These are phyloP conservation scores for Orthosia gothica DNA, from an alignment of 2,888 invertebrate genomes.

Conservation along the genomic window DNA sequence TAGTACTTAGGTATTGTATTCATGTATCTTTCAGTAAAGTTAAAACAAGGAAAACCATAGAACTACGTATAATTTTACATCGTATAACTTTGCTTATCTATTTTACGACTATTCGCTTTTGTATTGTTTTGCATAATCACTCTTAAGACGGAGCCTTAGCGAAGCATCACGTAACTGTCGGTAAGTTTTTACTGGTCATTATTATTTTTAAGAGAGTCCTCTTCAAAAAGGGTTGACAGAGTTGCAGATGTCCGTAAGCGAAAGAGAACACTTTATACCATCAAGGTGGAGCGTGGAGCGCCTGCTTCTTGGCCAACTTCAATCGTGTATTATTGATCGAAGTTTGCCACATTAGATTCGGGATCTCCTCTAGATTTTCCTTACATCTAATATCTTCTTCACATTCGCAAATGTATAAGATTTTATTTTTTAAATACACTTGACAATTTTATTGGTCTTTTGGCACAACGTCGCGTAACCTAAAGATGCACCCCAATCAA, in stretches of 20 bases:
- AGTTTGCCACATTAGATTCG: too few species aligned
- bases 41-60: conserved; percentile 6
- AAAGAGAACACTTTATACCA: too few species aligned
- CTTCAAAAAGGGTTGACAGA: background rate
- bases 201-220: background rate
- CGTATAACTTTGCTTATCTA: background rate
- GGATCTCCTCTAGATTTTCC: too few species aligned
- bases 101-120: conserved; percentile 8
- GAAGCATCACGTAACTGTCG: background rate
- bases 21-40: background rate
- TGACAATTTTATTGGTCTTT: background rate
- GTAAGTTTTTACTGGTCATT: background rate
- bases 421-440: too few species aligned
- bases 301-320: too few species aligned
- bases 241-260: too few species aligned
- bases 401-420: too few species aligned
- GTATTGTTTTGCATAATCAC: background rate
- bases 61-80: conserved; percentile 9
- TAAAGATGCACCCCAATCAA: conserved; percentile 45
- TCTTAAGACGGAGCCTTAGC: background rate
- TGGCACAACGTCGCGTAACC: conserved; percentile 30
- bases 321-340: too few species aligned
- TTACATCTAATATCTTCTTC: too few species aligned
- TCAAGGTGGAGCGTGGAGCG: too few species aligned
- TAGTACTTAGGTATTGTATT: background rate